Base-by-base conservation (phyloP, 92 coral and sea anemone genomes). In the Nematostella vectensis region DNA sequence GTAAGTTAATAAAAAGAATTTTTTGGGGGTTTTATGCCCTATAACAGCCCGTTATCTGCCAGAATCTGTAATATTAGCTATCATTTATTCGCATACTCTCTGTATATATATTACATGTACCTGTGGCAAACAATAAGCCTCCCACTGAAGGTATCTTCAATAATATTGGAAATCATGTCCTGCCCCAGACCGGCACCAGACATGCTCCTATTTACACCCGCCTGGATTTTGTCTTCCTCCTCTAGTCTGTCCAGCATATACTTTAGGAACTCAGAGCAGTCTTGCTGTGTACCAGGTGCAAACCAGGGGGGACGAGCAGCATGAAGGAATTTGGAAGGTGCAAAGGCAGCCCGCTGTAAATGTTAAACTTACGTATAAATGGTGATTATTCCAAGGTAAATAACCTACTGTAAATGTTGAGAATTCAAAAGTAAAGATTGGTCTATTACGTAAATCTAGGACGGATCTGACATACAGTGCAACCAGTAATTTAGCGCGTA, bases 301-400 rank as follows among this genome's bases (percentile, higher is more conserved):
- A 91, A 91, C 98, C 98, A 91, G 12, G 98, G 87, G 11, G 98
- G 98, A n/a, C 98, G 76, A 11, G 98, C 89, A 3, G 70, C 82
- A 9, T 79, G 69, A 37, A 87, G 88, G 60, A 91, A 91, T 69
- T 66, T 87, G 31, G 89, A 57, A 1, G 98, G 98, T 8, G 95
- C 72, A 61, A 66, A 59, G 1, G 98, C 93, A 29, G 89, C 67
- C 33, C 98, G 75, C 98, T 91, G 74, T 54, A 26, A 39, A n/a
- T n/a, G n/a, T n/a, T n/a, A 24, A 52, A 55, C 25, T 24, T 48
- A 13, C 19, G 23, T 11, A 1, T n/a, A n/a, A n/a, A 60, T 38
- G 29, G 4, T 6, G 8, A 1, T 17, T 21, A 17, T 31, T 9
- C 23, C 8, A 8, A 20, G 12, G 8, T 21, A 36, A 10, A 3